phyloP scores from a whole-genome alignment of 2,113 vertebrate species.

The Oryctolagus cuniculus region DNA sequence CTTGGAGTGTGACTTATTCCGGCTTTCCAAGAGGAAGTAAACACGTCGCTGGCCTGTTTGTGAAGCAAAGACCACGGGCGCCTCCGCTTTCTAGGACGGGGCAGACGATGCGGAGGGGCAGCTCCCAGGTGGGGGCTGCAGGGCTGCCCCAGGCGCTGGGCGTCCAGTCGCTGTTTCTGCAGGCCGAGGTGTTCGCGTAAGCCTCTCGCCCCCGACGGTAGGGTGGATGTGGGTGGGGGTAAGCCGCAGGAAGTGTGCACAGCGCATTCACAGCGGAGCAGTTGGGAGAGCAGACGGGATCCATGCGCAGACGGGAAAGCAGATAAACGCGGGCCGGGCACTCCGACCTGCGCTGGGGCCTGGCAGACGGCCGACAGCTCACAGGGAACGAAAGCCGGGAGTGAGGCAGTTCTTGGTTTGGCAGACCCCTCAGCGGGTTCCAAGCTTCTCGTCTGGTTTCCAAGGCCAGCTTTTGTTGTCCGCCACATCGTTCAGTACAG shows the following conservation, averaged over 20 bases:
- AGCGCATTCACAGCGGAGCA: neutral
- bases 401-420: neutral
- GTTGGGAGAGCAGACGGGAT: neutral
- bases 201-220: accelerated
- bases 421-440: neutral
- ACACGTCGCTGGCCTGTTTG: neutral
- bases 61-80: neutral
- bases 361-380: neutral
- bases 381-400: constrained; percentile 33
- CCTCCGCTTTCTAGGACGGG: neutral
- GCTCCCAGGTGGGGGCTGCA: too few relatives aligned
- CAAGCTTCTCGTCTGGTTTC: neutral
- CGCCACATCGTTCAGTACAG: constrained; percentile 13
- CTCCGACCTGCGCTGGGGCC: neutral
- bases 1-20: neutral
- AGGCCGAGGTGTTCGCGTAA: neutral
- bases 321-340: neutral
- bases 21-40: neutral
- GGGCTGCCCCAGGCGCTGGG: too few relatives aligned
- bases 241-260: neutral
- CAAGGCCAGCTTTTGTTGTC: neutral
- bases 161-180: too few relatives aligned
- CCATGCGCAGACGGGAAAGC: neutral
- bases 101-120: accelerated
- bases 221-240: too few relatives aligned